These are phyloP conservation scores for Seriola aureovittata DNA, from an alignment of 2,113 vertebrate genomes.

Conservation along the genomic window DNA sequence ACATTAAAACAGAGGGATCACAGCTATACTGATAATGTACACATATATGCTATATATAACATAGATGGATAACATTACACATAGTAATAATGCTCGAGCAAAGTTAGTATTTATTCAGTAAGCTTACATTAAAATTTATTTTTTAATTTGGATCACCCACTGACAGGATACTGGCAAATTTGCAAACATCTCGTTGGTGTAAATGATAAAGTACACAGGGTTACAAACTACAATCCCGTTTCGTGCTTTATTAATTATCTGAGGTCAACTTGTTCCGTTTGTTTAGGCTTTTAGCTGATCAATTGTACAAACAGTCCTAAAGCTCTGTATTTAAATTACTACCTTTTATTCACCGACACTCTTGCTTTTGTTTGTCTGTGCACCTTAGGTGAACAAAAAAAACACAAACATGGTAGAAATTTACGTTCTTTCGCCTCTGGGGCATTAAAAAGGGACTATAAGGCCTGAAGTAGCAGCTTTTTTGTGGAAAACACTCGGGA, in stretches of 20 bases:
- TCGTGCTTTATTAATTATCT: neutral
- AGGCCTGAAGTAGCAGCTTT: neutral
- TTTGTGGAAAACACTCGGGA: neutral
- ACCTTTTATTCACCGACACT: neutral
- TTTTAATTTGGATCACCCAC: slow-evolving; percentile 1
- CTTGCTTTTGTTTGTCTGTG: neutral
- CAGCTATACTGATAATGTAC: neutral
- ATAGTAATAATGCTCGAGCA: neutral
- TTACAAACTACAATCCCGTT: neutral
- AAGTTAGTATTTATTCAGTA: neutral
- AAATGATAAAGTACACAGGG: neutral
- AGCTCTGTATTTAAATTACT: neutral
- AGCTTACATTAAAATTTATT: neutral
- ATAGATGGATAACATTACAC: neutral
- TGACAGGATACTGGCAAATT: slow-evolving; percentile 1
- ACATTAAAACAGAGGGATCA: slow-evolving; percentile 4
- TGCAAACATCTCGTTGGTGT: neutral
- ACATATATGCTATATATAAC: neutral
- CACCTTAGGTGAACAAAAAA: slow-evolving; percentile 4
- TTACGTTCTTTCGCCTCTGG: no score
- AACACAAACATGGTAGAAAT: neutral
- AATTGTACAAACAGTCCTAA: neutral
- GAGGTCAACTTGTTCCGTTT: neutral
- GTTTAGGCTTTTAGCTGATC: neutral
- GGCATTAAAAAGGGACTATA: no score